Evolutionary conservation across 2,113 vertebrate genomes (phyloP).

Genomic region (Zapus hudsonius): DNA sequence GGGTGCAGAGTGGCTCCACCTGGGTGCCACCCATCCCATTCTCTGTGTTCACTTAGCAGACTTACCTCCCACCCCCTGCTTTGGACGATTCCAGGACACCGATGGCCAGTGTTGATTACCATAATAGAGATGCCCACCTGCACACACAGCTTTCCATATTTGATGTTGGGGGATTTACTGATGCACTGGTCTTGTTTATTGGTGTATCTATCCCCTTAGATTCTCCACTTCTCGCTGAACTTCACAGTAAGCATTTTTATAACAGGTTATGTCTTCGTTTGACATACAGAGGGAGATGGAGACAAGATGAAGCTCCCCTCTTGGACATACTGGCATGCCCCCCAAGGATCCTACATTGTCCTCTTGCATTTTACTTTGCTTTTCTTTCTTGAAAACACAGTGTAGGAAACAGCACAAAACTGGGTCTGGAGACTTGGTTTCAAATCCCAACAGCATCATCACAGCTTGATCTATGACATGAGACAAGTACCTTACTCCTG

Average conservation of each 20-base stretch:
- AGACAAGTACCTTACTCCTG: background rate
- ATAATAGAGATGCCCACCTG: conserved; percentile 36
- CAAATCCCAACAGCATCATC: background rate
- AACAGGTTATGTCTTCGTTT: background rate
- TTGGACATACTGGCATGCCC: background rate
- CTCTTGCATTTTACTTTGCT: background rate
- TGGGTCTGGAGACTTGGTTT: background rate
- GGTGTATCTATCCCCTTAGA: conserved; percentile 45
- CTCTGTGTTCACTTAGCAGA: background rate
- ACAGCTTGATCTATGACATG: background rate
- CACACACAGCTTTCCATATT: conserved; percentile 44
- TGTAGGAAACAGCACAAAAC: background rate
- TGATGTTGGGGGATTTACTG: conserved; percentile 22
- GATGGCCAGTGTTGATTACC: conserved; percentile 30
- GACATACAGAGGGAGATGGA: background rate
- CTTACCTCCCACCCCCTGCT: background rate
- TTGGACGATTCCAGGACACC: background rate
- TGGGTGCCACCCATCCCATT: background rate
- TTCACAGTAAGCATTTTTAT: conserved; percentile 39
- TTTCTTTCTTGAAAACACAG: conserved; percentile 9
- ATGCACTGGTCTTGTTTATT: conserved; percentile 52
- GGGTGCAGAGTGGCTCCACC: background rate
- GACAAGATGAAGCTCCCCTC: background rate
- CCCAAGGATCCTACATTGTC: background rate
- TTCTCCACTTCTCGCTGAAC: background rate